Evolutionary conservation across 2,888 invertebrate species (phyloP), one percentile per base, ranked within the genome.

Genomic region (Notocelia uddmanniana): DNA sequence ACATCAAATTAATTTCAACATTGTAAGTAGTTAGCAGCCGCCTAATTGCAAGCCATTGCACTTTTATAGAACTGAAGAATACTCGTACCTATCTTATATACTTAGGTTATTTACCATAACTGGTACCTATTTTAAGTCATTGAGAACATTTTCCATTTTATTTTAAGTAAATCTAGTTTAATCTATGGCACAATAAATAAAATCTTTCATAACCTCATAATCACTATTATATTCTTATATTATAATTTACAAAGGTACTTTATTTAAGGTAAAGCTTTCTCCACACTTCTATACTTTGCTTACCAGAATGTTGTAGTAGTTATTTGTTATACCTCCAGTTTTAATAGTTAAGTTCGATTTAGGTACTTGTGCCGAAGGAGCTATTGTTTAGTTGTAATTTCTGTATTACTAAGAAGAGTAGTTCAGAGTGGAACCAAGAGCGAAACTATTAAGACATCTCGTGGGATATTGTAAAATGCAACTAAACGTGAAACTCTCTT

Each of bases 121-220:
- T 59, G 21, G 21, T 41, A 41, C n/a, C n/a, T n/a, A n/a, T n/a
- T 59, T 54, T 52, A 41, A 64, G 26, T 31, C 50, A 50, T 64
- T 26, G 41, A 63, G 34, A 50, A 50, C 63, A 34, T 62, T 62
- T 55, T 62, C 50, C 48, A 48, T 18, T 45, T 41, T 68, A 70
- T 64, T 19, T 45, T 37, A 58, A 62, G 19, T 37, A 41, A n/a
- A 21, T 31, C 55, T 52, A 52, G 58, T 57, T 72, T 57, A 63
- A 45, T 58, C 66, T 70, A 74, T 74, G 74, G 74, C 74, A 74
- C 74, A 71, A 59, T 70, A 68, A 74, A 74, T 74, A 64, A 67
- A 74, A 63, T 64, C 19, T 66, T 41, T 59, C 31, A 55, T 63
- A 50, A 52, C 52, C 48, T 41, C 55, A 57, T 66, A 67, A 21